Base-by-base conservation (phyloP, 2,888 invertebrate genomes). In the Pachymerium ferrugineum region DNA sequence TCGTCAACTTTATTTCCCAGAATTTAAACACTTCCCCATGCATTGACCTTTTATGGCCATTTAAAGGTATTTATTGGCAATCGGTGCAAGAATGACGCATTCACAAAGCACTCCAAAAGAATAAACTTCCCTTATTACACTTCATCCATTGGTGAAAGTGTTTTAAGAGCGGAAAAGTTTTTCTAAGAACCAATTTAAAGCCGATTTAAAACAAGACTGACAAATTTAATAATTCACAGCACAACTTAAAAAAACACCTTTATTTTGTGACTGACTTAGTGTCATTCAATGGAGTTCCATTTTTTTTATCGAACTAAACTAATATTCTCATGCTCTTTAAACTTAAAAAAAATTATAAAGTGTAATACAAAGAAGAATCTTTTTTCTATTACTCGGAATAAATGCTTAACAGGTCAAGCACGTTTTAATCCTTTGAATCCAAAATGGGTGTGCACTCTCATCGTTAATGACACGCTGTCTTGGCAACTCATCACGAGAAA, bases 401-500 rank as follows among this genome's bases (percentile, higher is more conserved):
- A 62, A 62, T 62, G 28, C 62, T 62, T 62, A 62, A 28, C 62
- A 62, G 62, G 62, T 62, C 62, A 62, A 62, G 62, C 62, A 62
- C 62, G 62, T 62, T 62, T 62, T 62, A 62, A 62, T 62, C 62
- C 62, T 62, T 62, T 62, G 62, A 62, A 62, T 62, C 62, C 28
- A 62, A 62, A 62, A 62, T 62, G 62, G 62, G 62, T 62, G 62
- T 62, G 62, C 62, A 28, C 62, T 28, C 62, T 62, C 62, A 62
- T 62, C 62, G 62, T 14, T 62, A 62, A 62, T 62, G 62, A 62
- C 62, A 62, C 62, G 62, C 62, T 62, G 62, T 62, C 62, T 62
- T 62, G 62, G 62, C 62, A 62, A 62, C 62, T 62, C 62, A 62
- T 62, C 62, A 62, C 62, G 62, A 62, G 62, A 62, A 62, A 62